These are phyloP conservation scores for Zaprionus lachaisei DNA, from an alignment of 1,140 invertebrate species.

Conservation along the genomic window DNA sequence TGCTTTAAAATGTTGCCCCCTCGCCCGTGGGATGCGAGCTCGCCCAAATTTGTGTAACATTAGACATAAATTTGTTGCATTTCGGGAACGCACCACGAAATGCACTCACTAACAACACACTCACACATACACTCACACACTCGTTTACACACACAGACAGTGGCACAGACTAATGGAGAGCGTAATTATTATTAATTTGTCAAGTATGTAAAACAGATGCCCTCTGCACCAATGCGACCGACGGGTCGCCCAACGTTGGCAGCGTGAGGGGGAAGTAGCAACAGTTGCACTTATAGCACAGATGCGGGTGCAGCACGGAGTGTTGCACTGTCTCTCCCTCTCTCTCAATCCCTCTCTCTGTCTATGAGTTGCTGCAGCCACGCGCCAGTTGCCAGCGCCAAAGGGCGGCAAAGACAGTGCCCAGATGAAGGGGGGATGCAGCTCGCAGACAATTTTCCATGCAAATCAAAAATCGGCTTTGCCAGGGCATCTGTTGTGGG, in stretches of 20 bases:
- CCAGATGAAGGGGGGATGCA: not conserved
- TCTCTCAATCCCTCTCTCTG: not conserved
- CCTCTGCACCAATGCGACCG: constrained; percentile 44
- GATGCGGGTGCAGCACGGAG: constrained; percentile 53
- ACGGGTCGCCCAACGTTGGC: constrained; percentile 15
- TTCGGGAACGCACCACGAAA: constrained; percentile 30
- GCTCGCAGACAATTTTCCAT: constrained; percentile 57
- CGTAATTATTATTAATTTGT: constrained; percentile 82
- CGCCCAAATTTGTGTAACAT: constrained; percentile 9
- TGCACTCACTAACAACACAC: constrained; percentile 32
- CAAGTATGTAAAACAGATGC: constrained; percentile 82
- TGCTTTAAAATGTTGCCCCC: constrained; percentile 15
- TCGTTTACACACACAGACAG: not conserved
- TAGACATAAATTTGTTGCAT: constrained; percentile 32
- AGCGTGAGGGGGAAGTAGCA: not conserved
- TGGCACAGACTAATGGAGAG: constrained; percentile 38
- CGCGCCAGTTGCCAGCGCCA: constrained; percentile 45
- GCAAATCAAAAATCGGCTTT: constrained; percentile 67
- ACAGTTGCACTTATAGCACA: constrained; percentile 39
- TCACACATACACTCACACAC: constrained; percentile 23
- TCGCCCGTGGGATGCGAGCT: not conserved
- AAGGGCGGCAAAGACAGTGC: constrained; percentile 19
- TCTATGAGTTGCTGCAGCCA: constrained; percentile 43
- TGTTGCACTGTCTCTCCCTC: constrained; percentile 38
- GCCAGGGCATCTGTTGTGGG: constrained; percentile 28